Base-by-base conservation (phyloP, 2,888 invertebrate species). In the Himalopsyche japonica region DNA sequence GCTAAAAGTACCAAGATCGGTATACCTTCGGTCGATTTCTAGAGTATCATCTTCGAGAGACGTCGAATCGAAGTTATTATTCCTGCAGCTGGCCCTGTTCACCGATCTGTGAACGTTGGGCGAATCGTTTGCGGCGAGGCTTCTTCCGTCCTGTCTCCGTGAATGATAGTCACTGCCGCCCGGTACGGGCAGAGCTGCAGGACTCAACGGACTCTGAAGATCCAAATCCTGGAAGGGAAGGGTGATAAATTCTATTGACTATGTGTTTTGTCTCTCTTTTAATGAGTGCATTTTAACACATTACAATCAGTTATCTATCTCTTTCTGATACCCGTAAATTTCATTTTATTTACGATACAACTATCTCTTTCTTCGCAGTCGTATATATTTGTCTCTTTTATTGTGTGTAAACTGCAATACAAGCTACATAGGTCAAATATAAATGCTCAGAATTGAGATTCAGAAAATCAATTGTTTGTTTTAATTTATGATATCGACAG, bases 31-130 rank as follows among this genome's bases (percentile, higher is more conserved):
- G 30, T 84, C 85, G 20, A 82, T 89, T 86, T 89, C 90, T 64
- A 91, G 87, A 1, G 90, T 89, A 82, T 90, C 90, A 82, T 90
- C 90, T 57, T 89, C 88, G 34, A 89, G 79, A 10, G 86, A 86
- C 0, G 86, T 85, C 30, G 86, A 85, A 48, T 84, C 84, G 6
- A 57, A 57, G 57, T 57, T 57, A 57, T 57, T 57, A 15, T 57
- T 30, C 80, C 76, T 15, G 83, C 76, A 32, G 37, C 24, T 57
- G 57, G 57, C 24, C 2, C 24, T 27, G 43, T 80, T 83, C 2
- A 15, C n/a, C 32, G 83, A n/a, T 7, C 57, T 20, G 57, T 57
- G 57, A 24, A 20, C 57, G n/a, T 24, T n/a, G 7, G 57, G 57
- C 1, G 57, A 57, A 64, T 84, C 84, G 0, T 81, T 81, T 3